Conservation (phyloP, 2,113 vertebrate genomes). For the Phylloscopus trochiloides region DNA sequence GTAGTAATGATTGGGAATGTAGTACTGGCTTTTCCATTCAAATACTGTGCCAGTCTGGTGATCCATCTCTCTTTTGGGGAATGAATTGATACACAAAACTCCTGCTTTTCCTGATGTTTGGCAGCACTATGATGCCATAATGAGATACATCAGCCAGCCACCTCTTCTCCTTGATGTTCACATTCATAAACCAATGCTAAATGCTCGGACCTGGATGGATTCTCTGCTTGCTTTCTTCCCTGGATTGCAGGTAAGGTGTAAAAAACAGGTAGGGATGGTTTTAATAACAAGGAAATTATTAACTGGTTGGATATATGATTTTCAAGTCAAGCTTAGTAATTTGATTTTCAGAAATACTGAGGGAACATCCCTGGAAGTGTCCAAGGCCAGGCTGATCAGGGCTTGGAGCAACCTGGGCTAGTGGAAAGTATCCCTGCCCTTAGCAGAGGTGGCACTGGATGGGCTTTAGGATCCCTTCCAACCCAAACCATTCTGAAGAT, state of each 20-base stretch:
- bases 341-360: not conserved
- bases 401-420: rapidly evolving
- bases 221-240: conserved; percentile 97
- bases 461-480: not conserved
- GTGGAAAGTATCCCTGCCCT: not conserved
- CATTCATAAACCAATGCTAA: conserved; percentile 97
- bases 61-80: not conserved
- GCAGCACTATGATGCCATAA: conserved; percentile 98
- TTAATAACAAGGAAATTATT: not conserved
- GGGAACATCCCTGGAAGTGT: not conserved
- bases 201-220: conserved; percentile 98
- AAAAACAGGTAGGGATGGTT: not conserved
- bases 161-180: conserved; percentile 95
- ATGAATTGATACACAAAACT: not conserved
- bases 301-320: not conserved
- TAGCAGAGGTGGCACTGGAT: not conserved
- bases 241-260: conserved; percentile 87
- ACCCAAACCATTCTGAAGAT: not conserved
- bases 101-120: not conserved
- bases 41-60: not conserved
- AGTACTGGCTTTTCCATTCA: not conserved
- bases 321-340: not conserved
- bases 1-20: not conserved
- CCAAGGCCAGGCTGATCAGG: rapidly evolving
- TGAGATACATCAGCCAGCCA: conserved; percentile 98